Evolutionary conservation across 1,140 invertebrate genomes (phyloP), one percentile per base, ranked within the genome.

Genomic region (Dendroctonus ponderosae): DNA sequence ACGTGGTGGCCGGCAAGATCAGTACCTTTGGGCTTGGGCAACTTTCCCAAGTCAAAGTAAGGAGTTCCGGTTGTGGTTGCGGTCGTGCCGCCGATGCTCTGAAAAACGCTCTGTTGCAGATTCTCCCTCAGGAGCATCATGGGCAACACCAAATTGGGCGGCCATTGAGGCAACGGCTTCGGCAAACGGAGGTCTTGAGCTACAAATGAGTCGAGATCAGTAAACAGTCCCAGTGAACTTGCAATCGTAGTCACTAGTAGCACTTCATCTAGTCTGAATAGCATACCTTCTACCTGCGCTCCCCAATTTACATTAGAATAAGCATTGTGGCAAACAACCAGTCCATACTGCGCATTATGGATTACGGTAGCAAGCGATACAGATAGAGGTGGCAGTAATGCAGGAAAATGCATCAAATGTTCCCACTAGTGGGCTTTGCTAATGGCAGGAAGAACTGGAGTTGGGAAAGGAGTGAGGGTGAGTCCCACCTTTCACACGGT

Each of bases 121-220:
- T 74, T 78, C 70, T 79, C 77, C 38, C 75, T 74, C 73, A 79
- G 75, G 42, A 78, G 58, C 65, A 79, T 72, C 78, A 79, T 78
- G 3, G 76, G 78, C 39, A 79, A 66, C 7, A 73, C 70, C n/a
- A 79, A 65, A 72, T 78, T 76, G n/a, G 76, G 62, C 4, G 77
- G 76, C 73, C 72, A 76, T 38, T 72, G 68, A 42, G 74, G 72
- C 74, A 76, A 75, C 6, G 76, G 67, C 41, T 73, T 66, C 3
- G 59, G 50, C 37, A 77, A 63, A 39, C 73, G 64, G 49, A 78
- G 63, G 67, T 78, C 76, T 76, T 78, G 71, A 60, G 75, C 77
- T 78, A 76, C 66, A 78, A 78, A 71, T 71, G 50, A 50, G 9
- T 40, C 2, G 5, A 15, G 44, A 15, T 52, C 15, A 52, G 50